Conservation (phyloP, 2,797 vertebrate species). For the Florisuga fusca region DNA sequence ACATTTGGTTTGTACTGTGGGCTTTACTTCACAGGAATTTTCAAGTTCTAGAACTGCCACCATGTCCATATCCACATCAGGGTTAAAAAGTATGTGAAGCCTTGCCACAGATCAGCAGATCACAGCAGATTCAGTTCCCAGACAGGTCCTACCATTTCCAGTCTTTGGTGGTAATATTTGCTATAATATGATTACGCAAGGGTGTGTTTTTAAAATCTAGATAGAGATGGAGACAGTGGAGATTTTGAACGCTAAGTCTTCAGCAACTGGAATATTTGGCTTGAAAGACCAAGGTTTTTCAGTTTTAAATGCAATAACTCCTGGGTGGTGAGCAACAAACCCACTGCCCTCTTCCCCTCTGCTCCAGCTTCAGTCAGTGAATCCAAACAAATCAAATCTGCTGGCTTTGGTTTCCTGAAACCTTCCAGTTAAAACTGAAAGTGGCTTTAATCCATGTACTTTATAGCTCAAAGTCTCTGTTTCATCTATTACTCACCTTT, state of each 20-base stretch:
- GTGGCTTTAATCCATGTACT: background rate
- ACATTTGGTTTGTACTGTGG: background rate
- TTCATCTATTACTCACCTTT: constrained; percentile 28
- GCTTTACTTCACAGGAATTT: background rate
- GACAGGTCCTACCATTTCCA: background rate
- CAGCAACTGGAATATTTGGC: background rate
- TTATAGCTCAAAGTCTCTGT: background rate
- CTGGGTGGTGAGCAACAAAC: background rate
- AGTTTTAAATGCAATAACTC: background rate
- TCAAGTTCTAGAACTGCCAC: background rate
- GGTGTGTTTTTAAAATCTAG: background rate
- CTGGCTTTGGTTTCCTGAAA: background rate
- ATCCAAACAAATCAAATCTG: background rate
- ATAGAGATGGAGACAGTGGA: background rate
- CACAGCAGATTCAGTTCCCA: background rate
- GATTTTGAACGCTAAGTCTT: background rate
- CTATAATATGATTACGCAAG: background rate
- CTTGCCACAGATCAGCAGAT: background rate
- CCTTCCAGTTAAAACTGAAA: background rate
- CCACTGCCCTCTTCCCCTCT: background rate
- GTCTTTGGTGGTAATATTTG: background rate
- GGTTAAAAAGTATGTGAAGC: background rate
- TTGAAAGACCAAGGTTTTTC: background rate
- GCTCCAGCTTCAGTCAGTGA: background rate
- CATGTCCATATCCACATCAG: fast-evolving